Conservation (phyloP, 2,113 vertebrate species). For the Arothron firmamentum region DNA sequence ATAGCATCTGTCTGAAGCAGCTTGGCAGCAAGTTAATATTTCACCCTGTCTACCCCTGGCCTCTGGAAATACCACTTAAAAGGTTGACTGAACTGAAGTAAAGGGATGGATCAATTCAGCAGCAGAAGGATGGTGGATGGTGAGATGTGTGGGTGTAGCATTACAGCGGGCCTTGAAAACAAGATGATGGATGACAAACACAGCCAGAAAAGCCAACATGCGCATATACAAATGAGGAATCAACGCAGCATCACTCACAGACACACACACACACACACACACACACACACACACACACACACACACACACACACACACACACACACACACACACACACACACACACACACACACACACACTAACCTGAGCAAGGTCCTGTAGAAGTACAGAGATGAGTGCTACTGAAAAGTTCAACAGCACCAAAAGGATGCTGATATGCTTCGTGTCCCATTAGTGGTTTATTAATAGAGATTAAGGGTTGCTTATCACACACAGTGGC, state of each 20-base stretch:
- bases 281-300: too few relatives aligned
- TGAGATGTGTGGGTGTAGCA: constrained; percentile 3
- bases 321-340: too few relatives aligned
- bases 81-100: constrained; percentile 21
- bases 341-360: not conserved
- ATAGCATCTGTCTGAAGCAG: constrained; percentile 21
- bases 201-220: constrained; percentile 18
- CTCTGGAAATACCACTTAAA: constrained; percentile 43
- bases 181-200: constrained; percentile 27
- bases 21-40: constrained; percentile 51
- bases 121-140: constrained; percentile 7
- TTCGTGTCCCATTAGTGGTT: not conserved
- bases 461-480: constrained; percentile 1
- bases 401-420: too few relatives aligned
- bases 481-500: constrained; percentile 1
- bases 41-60: constrained; percentile 28
- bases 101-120: constrained; percentile 47
- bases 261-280: too few relatives aligned
- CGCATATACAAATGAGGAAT: constrained; percentile 13
- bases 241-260: constrained; percentile 1
- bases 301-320: too few relatives aligned
- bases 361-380: not conserved
- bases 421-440: too few relatives aligned
- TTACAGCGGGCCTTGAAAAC: constrained; percentile 10
- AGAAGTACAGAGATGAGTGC: not conserved